phyloP scores from a whole-genome alignment of 2,888 invertebrate species.

The Conchocele bisecta region DNA sequence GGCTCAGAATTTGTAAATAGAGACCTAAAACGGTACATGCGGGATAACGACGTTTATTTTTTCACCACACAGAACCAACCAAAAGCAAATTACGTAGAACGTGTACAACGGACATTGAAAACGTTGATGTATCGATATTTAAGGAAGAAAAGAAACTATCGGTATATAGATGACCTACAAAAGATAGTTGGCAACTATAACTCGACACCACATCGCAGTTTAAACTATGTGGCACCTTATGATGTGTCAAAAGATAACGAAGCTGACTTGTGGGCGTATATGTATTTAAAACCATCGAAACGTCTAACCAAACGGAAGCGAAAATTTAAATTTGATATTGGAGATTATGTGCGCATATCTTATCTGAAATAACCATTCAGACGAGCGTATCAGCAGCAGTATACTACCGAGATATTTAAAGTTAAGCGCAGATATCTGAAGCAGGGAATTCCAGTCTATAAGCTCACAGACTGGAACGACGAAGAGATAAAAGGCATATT shows the following conservation, averaged over 20 bases:
- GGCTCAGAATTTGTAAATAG: constrained; percentile 4
- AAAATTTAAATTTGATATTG: constrained; percentile 15
- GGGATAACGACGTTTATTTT: not conserved
- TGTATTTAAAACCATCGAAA: constrained; percentile 5
- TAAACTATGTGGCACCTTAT: constrained; percentile 1
- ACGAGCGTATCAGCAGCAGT: constrained; percentile 14
- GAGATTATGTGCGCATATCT: constrained; percentile 7
- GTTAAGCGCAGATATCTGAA: not conserved
- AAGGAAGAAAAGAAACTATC: not conserved
- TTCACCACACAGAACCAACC: constrained; percentile 7
- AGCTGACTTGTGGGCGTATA: constrained; percentile 9
- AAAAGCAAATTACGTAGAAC: not conserved
- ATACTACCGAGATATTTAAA: constrained; percentile 12
- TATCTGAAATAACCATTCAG: constrained; percentile 11
- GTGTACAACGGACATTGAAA: not conserved
- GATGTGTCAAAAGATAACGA: not conserved
- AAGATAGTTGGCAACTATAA: constrained; percentile 7
- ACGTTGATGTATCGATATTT: not conserved
- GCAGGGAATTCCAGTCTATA: not conserved
- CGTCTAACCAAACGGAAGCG: too few relatives aligned
- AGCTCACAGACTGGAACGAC: not conserved
- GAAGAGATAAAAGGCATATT: constrained; percentile 5
- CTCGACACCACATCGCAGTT: constrained; percentile 6
- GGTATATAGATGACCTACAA: constrained; percentile 6
- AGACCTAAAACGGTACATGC: not conserved